Evolutionary conservation across 2,888 invertebrate genomes (phyloP), one percentile per base, ranked within the genome.

Genomic region (Lepidochrysops patricia): DNA sequence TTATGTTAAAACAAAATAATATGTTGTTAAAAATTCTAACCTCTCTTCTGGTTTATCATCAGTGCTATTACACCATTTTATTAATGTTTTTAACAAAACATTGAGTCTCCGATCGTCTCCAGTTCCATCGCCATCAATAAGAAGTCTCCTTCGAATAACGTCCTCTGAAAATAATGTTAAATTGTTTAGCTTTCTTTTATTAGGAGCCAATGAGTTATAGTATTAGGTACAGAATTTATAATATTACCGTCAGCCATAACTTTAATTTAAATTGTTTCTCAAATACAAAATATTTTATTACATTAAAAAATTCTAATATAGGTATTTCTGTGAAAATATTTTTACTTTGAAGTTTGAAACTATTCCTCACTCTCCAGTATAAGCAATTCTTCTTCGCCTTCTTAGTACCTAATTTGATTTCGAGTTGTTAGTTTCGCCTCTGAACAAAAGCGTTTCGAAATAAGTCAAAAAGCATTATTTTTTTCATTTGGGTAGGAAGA

Each of bases 71-170:
- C 93, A 93, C 95, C 95, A 96, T 83, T 95, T 96, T 50, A 94
- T 92, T 62, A 96, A 91, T 23, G 94, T 94, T 85, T 97, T 97
- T 7, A 97, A 82, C 15, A 98, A 86, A 60, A 95, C 93, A 75
- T 96, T 97, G 19, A 98, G 90, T 61, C 97, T 90, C 61, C 98
- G 91, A 76, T 99, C 98, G 76, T 99, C 99, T 19, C 98, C 98
- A 7, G 96, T 97, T 5, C 98, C 98, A 89, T 99, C 98, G 13
- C 98, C 99, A 79, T 99, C 99, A 71, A 98, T 97, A 29, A 98
- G 84, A 37, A 99, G 88, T 65, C 98, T 92, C 68, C 97, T 91
- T 68, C 96, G 93, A 63, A 98, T 97, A 48, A 98, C 96, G 77
- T 98, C 98, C 86, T 99, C 99, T 97, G 78, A 5, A 80, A 82